These are phyloP conservation scores for Sylvilagus bachmani DNA, from an alignment of 2,113 vertebrate species.

Conservation along the genomic window DNA sequence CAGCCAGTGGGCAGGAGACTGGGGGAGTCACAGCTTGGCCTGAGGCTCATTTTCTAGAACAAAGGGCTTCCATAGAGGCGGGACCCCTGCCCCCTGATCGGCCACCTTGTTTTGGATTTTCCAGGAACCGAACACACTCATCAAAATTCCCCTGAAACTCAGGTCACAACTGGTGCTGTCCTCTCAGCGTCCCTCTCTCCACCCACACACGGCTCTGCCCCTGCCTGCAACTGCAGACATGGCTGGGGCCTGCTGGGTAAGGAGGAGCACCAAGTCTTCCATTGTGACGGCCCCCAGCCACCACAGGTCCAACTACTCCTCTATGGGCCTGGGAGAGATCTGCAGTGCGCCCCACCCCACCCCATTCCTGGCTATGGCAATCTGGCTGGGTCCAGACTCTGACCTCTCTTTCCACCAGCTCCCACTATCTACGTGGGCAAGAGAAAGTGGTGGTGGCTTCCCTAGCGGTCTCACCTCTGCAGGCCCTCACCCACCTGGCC, in stretches of 20 bases:
- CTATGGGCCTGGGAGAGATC: not conserved
- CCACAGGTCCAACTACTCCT: not conserved
- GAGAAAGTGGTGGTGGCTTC: not conserved
- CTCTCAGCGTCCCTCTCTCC: not conserved
- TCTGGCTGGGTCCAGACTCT: not conserved
- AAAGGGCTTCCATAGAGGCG: not conserved
- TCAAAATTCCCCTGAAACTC: conserved; percentile 1
- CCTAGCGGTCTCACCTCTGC: not conserved
- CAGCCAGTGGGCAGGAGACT: not conserved
- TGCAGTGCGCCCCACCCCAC: no score
- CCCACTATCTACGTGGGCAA: not conserved
- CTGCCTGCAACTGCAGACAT: not conserved
- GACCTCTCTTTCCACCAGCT: not conserved
- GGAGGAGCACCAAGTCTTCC: not conserved
- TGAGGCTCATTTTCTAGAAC: conserved; percentile 6
- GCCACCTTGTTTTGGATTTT: not conserved
- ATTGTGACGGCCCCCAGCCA: not conserved
- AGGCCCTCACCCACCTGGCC: no score
- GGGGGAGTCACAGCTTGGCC: not conserved
- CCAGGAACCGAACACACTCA: not conserved
- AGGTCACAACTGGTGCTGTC: not conserved
- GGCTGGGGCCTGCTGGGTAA: not conserved
- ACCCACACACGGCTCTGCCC: not conserved
- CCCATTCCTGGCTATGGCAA: no score
- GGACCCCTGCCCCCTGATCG: not conserved